A percentile compares a stretch with the other conserved stretches of the same genome.
Conservation (phyloP, 2,888 invertebrate genomes). For the Polyommatus icarus region DNA sequence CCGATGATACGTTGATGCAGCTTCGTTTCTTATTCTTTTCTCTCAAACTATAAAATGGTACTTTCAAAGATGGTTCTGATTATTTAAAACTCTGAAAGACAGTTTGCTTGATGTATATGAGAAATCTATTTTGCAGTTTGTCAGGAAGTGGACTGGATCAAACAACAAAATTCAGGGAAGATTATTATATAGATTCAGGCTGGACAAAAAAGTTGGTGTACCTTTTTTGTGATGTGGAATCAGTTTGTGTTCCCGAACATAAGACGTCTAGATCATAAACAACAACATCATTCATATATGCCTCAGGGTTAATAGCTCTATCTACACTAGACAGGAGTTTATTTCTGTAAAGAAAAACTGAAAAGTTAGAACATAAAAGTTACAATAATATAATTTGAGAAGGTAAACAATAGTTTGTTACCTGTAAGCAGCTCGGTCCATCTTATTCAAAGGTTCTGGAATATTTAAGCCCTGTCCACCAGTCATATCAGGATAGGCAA, state of each 20-base stretch:
- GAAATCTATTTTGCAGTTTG: too few relatives aligned
- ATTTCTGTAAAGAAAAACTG: constrained; percentile 55
- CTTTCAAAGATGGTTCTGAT: too few relatives aligned
- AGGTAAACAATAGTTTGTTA: constrained; percentile 41
- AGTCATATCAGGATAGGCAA: constrained; percentile 87
- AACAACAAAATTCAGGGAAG: too few relatives aligned
- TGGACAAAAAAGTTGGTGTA: constrained; percentile 36
- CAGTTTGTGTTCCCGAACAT: constrained; percentile 46
- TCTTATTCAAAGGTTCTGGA: constrained; percentile 82
- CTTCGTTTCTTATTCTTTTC: too few relatives aligned
- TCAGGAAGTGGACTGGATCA: too few relatives aligned
- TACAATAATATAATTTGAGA: not conserved
- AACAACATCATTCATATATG: constrained; percentile 82
- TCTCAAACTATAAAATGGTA: too few relatives aligned
- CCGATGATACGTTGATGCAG: too few relatives aligned
- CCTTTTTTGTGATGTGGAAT: constrained; percentile 58
- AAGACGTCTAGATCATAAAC: constrained; percentile 85
- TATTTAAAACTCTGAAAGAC: too few relatives aligned
- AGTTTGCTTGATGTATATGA: too few relatives aligned
- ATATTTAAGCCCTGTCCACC: constrained; percentile 77
- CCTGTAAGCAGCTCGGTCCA: constrained; percentile 74
- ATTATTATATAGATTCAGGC: too few relatives aligned
- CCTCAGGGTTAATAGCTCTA: constrained; percentile 82
- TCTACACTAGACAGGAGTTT: constrained; percentile 85
- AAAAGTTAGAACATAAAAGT: not conserved